Evolutionary conservation across 2,797 vertebrate genomes (phyloP).

Genomic region (Trachurus trachurus): DNA sequence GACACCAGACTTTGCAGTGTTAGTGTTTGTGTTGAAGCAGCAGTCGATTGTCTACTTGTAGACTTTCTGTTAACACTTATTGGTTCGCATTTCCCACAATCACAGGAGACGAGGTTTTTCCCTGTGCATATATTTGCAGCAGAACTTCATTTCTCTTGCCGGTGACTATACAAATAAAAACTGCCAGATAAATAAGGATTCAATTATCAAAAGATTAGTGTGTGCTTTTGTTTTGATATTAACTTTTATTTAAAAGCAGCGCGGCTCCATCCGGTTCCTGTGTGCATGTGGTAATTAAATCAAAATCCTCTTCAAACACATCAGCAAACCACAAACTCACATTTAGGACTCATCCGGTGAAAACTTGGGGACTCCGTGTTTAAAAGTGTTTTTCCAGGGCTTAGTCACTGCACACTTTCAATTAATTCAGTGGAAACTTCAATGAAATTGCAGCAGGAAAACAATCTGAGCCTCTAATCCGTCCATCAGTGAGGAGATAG

Average conservation of each 20-base stretch:
- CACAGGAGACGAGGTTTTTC: neutral
- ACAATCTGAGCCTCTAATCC: constrained; percentile 71
- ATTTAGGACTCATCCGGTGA: constrained; percentile 13
- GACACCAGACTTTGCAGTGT: neutral
- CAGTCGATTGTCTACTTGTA: constrained; percentile 27
- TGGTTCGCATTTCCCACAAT: neutral
- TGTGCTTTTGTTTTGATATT: constrained; percentile 68
- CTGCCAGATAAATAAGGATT: constrained; percentile 67
- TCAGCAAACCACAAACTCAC: constrained; percentile 17
- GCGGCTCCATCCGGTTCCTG: constrained; percentile 30
- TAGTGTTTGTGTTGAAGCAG: neutral
- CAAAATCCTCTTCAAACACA: constrained; percentile 79
- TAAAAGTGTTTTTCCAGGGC: constrained; percentile 51
- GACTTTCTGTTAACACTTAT: constrained; percentile 26
- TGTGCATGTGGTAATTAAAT: constrained; percentile 64
- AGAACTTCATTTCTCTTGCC: constrained; percentile 39
- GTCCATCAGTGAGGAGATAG: constrained; percentile 24
- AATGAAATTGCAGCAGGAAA: constrained; percentile 55
- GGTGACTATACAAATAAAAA: constrained; percentile 55
- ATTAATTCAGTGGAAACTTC: constrained; percentile 61
- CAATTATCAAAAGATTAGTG: constrained; percentile 75
- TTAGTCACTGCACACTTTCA: constrained; percentile 53
- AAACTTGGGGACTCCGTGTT: constrained; percentile 17
- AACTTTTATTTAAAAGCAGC: constrained; percentile 64
- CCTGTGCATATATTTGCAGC: constrained; percentile 60